Base-by-base conservation (phyloP, 1,140 invertebrate species). In the Lasioglossum baleicum region DNA sequence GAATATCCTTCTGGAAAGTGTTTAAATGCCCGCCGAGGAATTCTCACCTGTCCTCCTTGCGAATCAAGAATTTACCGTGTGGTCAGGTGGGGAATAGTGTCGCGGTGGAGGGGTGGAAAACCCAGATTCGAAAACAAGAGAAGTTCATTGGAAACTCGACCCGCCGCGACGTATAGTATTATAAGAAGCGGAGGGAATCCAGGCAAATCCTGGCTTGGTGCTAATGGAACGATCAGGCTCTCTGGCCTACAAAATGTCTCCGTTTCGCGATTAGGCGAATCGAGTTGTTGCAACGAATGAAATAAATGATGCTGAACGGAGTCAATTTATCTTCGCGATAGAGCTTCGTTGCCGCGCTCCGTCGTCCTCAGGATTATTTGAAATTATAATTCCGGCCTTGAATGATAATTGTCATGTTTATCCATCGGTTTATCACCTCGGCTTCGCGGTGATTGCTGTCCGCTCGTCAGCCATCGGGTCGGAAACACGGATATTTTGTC, bases 381-480 rank as follows among this genome's bases (percentile, higher is more conserved):
- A 77, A 71, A 77, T 70, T 77, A 71, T 77, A 77, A 77, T 77
- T 70, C 69, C 42, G 48, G 0, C 75, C 75, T 76, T 70, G 75
- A 31, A n/a, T 22, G 51, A 26, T 60, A 60, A n/a, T 76, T 44
- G 65, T 17, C 56, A 6, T 42, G 65, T 48, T 53, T n/a, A 40
- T 58, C 31, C 22, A 40, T 15, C 44, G 10, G 48, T 71, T 71
- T 51, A 20, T 51, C 20, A 8, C 15, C n/a, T 6, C 26, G 17
- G 7, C 17, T 40, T 53, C 40, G 40, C 26, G 15, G 48, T 10
- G 31, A 64, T 51, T 15, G 6, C 5, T 8, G n/a, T 42, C n/a
- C 31, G 20, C 17, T 65, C 31, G 64, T 35, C 40, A 17, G 31
- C 44, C n/a, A 20, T 61, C 53, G 20, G 35, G 13, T 35, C 35